These are phyloP conservation scores for Stenolophus ochropezus DNA, from an alignment of 2,888 invertebrate genomes.

Conservation along the genomic window DNA sequence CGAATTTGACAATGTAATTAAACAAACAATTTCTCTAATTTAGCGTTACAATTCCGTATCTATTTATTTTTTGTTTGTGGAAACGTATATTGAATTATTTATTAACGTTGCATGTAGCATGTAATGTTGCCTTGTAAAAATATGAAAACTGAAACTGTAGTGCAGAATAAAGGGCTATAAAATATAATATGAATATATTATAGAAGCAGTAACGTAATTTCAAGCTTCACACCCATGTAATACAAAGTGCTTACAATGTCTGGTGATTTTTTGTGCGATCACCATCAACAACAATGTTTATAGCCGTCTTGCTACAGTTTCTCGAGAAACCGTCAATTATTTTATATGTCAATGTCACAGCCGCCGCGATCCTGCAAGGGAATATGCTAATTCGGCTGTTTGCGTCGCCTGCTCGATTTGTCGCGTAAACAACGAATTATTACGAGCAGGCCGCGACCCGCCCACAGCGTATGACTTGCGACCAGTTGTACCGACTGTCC, in stretches of 20 bases:
- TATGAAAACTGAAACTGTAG: neutral
- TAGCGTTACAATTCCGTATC: no score
- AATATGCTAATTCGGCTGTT: conserved; percentile 20
- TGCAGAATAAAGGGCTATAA: neutral
- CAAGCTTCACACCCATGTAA: conserved; percentile 17
- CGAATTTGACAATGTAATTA: no score
- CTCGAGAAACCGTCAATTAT: conserved; percentile 41
- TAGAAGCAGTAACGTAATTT: neutral
- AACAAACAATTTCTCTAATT: no score
- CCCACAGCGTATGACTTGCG: neutral
- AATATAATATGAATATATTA: neutral
- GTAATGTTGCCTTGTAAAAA: neutral
- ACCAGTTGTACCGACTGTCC: conserved; percentile 1
- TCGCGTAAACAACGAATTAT: conserved; percentile 37
- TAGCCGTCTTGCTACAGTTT: conserved; percentile 11
- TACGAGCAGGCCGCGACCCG: neutral
- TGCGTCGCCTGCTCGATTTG: neutral
- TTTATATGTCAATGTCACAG: conserved; percentile 48
- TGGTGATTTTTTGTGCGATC: neutral
- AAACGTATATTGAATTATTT: no score
- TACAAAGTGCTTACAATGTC: conserved; percentile 14
- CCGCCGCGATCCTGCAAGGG: conserved; percentile 7
- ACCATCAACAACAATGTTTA: conserved; percentile 26
- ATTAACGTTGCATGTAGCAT: no score
- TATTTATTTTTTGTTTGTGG: no score